Conservation (phyloP, 2,113 vertebrate genomes). For the Ellobius talpinus region DNA sequence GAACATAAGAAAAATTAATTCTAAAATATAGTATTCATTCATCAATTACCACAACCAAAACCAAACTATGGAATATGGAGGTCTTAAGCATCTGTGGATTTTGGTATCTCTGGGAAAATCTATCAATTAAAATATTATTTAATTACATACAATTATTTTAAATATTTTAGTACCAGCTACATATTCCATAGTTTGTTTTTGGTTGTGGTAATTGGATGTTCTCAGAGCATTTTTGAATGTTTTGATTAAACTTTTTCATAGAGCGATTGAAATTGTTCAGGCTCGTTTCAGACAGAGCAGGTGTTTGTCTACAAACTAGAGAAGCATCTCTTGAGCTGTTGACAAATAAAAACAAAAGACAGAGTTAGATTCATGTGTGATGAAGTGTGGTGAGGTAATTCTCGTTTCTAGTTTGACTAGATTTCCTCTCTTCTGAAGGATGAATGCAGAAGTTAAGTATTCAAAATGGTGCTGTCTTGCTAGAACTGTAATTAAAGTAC, state of each 20-base stretch:
- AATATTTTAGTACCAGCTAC: accelerated
- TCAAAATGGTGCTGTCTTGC: conserved; percentile 33
- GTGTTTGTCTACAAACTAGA: background rate
- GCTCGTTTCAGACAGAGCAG: background rate
- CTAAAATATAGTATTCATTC: background rate
- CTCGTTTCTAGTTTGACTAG: background rate
- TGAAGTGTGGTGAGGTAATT: background rate
- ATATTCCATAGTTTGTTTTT: conserved; percentile 33
- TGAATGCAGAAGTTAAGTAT: conserved; percentile 51
- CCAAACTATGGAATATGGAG: no score
- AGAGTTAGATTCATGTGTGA: background rate
- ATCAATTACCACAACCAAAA: no score
- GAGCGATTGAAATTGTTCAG: background rate
- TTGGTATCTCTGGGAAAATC: background rate
- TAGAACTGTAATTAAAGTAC: background rate
- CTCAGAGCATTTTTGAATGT: background rate
- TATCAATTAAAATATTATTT: background rate
- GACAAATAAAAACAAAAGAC: background rate
- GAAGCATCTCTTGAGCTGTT: background rate
- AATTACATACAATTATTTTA: background rate
- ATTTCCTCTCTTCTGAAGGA: conserved; percentile 48
- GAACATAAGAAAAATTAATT: background rate
- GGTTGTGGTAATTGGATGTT: background rate
- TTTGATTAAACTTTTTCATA: background rate
- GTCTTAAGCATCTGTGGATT: background rate